phyloP scores from a whole-genome alignment of 2,888 invertebrate genomes.

The Phortica okadai region DNA sequence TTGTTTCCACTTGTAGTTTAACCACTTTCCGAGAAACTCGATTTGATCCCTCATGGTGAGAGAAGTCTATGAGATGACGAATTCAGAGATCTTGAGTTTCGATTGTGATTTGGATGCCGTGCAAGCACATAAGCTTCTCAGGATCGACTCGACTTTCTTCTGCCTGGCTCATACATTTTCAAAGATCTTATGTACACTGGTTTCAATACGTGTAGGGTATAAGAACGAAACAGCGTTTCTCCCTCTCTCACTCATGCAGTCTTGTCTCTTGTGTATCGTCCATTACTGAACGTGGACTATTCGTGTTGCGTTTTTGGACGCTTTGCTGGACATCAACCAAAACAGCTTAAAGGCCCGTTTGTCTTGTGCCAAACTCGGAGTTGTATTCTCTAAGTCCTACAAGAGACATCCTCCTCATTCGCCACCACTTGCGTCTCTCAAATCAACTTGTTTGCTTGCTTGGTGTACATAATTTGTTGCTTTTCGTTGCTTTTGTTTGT shows the following conservation, averaged over 20 bases:
- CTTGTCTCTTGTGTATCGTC: not conserved
- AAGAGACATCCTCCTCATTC: slow-evolving; percentile 55
- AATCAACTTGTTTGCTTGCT: slow-evolving; percentile 4
- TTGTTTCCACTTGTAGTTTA: too few species aligned
- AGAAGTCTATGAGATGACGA: too few species aligned
- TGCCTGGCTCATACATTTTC: not conserved
- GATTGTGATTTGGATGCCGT: too few species aligned
- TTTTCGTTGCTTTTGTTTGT: slow-evolving; percentile 50
- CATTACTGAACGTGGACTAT: not conserved
- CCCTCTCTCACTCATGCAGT: not conserved
- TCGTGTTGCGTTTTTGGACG: not conserved
- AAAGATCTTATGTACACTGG: too few species aligned
- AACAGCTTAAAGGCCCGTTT: slow-evolving; percentile 30
- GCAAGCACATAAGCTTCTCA: too few species aligned
- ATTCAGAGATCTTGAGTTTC: too few species aligned
- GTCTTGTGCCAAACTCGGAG: not conserved
- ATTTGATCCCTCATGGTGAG: too few species aligned
- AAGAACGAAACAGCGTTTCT: too few species aligned
- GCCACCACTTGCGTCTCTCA: not conserved
- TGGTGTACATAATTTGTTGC: slow-evolving; percentile 32
- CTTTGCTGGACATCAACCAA: slow-evolving; percentile 1
- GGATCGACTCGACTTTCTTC: not conserved
- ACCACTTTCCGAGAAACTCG: too few species aligned
- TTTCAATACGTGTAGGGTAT: too few species aligned
- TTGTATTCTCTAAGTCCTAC: not conserved